Conservation (phyloP, 1,140 invertebrate genomes). For the Listronotus bonariensis region DNA sequence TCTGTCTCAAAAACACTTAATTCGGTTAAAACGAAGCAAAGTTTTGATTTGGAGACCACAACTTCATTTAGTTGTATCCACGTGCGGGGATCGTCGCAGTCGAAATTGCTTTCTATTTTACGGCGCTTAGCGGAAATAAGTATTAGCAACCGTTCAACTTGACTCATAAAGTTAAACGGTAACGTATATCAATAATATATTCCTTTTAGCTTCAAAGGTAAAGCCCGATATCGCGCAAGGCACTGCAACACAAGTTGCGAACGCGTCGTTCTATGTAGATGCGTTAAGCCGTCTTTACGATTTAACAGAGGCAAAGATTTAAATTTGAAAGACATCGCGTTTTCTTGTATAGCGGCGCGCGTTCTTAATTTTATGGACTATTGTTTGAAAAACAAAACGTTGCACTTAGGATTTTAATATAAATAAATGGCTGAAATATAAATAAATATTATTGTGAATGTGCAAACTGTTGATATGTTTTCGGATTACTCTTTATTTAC, state of each 20-base stretch:
- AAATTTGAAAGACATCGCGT: slow-evolving; percentile 18
- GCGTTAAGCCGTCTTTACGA: slow-evolving; percentile 27
- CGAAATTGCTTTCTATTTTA: slow-evolving; percentile 30
- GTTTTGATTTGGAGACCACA: slow-evolving; percentile 17
- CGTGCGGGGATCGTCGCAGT: slow-evolving; percentile 17
- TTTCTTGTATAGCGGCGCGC: too few relatives aligned
- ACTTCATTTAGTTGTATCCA: slow-evolving; percentile 1
- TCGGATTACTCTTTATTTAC: too few relatives aligned
- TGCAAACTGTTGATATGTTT: too few relatives aligned
- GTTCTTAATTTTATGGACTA: too few relatives aligned
- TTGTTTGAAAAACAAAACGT: too few relatives aligned
- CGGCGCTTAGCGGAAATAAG: slow-evolving; percentile 22
- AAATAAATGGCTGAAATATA: too few relatives aligned
- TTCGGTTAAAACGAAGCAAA: slow-evolving; percentile 30
- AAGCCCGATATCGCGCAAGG: slow-evolving; percentile 31
- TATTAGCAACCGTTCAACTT: not conserved
- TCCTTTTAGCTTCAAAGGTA: slow-evolving; percentile 22
- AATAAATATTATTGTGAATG: too few relatives aligned
- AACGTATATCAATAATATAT: slow-evolving; percentile 17
- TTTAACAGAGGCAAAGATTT: slow-evolving; percentile 20
- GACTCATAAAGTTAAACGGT: not conserved
- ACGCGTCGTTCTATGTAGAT: slow-evolving; percentile 16
- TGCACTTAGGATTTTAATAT: too few relatives aligned
- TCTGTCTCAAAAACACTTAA: slow-evolving; percentile 33
- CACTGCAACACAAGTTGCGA: slow-evolving; percentile 27